Conservation (phyloP, 2,113 vertebrate genomes). For the Apteryx owenii region DNA sequence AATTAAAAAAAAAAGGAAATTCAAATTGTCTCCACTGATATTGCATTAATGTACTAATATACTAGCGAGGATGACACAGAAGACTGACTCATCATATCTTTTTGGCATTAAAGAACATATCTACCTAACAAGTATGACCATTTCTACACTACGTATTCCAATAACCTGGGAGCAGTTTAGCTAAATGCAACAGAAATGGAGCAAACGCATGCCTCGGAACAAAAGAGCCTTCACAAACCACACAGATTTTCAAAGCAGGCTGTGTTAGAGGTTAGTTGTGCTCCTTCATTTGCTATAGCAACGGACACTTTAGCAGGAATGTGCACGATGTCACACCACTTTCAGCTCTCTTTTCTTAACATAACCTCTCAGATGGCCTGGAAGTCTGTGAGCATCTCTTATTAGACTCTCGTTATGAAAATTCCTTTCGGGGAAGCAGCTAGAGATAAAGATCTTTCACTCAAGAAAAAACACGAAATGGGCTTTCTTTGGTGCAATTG, state of each 20-base stretch:
- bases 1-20: not conserved
- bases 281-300: constrained; percentile 7
- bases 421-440: not conserved
- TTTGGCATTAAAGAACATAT: not conserved
- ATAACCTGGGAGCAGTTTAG: not conserved
- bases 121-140: not conserved
- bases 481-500: not conserved
- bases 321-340: not conserved
- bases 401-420: not conserved
- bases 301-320: not conserved
- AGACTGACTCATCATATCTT: not conserved
- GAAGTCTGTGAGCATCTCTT: not conserved
- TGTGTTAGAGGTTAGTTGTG: not conserved
- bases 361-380: not conserved
- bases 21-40: not conserved
- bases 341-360: not conserved
- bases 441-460: not conserved
- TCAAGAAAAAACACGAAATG: not conserved
- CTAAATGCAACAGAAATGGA: not conserved
- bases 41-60: too few relatives aligned
- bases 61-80: not conserved
- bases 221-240: not conserved
- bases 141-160: not conserved
- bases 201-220: not conserved
- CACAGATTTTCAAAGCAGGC: not conserved